Conservation (phyloP, 2,113 vertebrate genomes). For the Corythoichthys intestinalis region DNA sequence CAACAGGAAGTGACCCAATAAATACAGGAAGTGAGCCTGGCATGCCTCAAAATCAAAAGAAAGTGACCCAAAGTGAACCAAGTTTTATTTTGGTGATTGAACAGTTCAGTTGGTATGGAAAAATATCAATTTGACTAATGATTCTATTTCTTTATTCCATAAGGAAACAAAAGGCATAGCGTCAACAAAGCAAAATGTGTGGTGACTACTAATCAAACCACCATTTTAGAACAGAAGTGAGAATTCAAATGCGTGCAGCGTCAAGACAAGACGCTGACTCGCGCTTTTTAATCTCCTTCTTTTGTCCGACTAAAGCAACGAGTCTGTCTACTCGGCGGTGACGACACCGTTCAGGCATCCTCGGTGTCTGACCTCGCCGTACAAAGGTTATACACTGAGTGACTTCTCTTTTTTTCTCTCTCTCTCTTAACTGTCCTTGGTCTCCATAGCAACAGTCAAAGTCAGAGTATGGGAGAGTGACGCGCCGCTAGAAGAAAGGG, state of each 20-base stretch:
- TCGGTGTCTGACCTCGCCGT: slow-evolving; percentile 33
- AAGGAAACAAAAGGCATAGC: too few species aligned
- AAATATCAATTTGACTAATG: too few species aligned
- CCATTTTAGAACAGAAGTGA: background rate
- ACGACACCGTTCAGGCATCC: slow-evolving; percentile 39
- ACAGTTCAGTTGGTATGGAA: too few species aligned
- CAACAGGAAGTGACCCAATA: too few species aligned
- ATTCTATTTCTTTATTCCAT: too few species aligned
- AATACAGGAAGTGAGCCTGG: too few species aligned
- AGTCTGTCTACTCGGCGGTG: slow-evolving; percentile 37
- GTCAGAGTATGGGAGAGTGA: slow-evolving; percentile 14
- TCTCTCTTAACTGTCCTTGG: slow-evolving; percentile 12
- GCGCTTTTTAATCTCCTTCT: slow-evolving; percentile 13
- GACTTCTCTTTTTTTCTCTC: slow-evolving; percentile 10
- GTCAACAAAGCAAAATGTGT: too few species aligned
- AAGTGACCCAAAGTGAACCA: too few species aligned
- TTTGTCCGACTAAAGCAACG: slow-evolving; percentile 22
- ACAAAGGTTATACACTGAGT: slow-evolving; percentile 29
- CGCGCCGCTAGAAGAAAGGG: slow-evolving; percentile 13
- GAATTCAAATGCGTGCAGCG: background rate
- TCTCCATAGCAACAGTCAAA: slow-evolving; percentile 50
- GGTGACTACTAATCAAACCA: too few species aligned
- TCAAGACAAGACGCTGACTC: slow-evolving; percentile 17
- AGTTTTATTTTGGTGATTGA: too few species aligned
- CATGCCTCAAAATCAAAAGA: too few species aligned